phyloP scores from a whole-genome alignment of 2,888 invertebrate genomes.

The Zygogramma bicolorata region DNA sequence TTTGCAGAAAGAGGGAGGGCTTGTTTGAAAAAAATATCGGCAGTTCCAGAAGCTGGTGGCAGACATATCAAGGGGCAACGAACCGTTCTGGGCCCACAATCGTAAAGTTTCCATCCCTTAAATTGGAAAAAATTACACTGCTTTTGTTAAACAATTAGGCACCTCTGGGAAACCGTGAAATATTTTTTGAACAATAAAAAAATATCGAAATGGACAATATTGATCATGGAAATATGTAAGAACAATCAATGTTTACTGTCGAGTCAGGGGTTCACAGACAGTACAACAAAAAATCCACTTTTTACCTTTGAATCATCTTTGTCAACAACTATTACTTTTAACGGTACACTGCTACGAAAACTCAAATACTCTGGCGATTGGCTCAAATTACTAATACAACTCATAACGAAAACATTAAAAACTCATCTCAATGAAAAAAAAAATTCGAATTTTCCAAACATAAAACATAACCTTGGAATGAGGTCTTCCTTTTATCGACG shows the following conservation, averaged over 20 bases:
- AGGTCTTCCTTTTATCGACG: too few species aligned
- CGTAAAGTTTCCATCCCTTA: slow-evolving; percentile 88
- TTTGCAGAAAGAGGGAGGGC: slow-evolving; percentile 82
- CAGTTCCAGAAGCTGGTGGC: slow-evolving; percentile 90
- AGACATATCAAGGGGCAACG: slow-evolving; percentile 85
- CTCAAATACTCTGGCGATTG: slow-evolving; percentile 83
- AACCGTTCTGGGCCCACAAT: slow-evolving; percentile 86
- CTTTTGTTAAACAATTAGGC: neutral
- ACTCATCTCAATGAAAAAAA: neutral
- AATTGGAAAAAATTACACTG: slow-evolving; percentile 46
- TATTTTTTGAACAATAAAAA: too few species aligned
- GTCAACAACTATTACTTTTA: slow-evolving; percentile 84
- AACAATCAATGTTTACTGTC: too few species aligned
- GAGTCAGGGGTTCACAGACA: neutral
- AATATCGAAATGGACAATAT: too few species aligned
- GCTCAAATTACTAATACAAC: slow-evolving; percentile 78
- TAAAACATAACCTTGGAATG: neutral
- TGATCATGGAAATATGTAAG: too few species aligned
- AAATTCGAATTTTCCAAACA: neutral
- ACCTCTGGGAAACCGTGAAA: too few species aligned
- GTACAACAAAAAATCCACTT: slow-evolving; percentile 19
- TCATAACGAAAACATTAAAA: slow-evolving; percentile 66
- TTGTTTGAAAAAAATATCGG: slow-evolving; percentile 89
- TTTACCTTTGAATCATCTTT: slow-evolving; percentile 81
- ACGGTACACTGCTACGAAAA: slow-evolving; percentile 81